A percentile compares a stretch with the other conserved stretches of the same genome.
Conservation (phyloP, 2,113 vertebrate species). For the Alectura lathami region DNA sequence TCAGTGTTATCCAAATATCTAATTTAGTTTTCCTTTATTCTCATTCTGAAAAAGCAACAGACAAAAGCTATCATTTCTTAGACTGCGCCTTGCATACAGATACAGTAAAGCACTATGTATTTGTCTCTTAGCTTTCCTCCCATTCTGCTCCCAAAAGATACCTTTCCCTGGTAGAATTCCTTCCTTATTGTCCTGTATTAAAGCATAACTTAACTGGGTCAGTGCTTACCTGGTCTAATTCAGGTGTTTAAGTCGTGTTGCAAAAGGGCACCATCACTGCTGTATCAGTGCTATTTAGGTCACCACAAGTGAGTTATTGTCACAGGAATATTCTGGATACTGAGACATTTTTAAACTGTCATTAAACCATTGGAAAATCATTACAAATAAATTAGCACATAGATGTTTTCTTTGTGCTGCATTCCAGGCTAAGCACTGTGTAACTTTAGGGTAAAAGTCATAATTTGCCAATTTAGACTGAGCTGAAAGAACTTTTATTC, state of each 20-base stretch:
- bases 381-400: not conserved
- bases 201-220: not conserved
- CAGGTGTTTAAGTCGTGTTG: not conserved
- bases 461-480: not conserved
- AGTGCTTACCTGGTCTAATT: not conserved
- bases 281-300: not conserved
- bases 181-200: rapidly evolving
- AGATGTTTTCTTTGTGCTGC: not conserved
- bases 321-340: not conserved
- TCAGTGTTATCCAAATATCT: constrained; percentile 19
- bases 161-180: not conserved
- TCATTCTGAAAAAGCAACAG: not conserved
- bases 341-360: not conserved
- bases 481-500: not conserved
- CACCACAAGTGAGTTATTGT: not conserved
- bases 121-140: not conserved
- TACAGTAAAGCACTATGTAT: not conserved
- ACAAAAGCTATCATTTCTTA: not conserved
- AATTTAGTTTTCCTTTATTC: not conserved
- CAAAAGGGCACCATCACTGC: not conserved
- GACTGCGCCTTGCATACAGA: not conserved
- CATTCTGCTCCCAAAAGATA: not conserved
- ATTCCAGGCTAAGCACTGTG: not conserved
- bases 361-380: not conserved
- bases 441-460: not conserved